phyloP scores from a whole-genome alignment of 1,140 invertebrate genomes.

The Tetranychus urticae region DNA sequence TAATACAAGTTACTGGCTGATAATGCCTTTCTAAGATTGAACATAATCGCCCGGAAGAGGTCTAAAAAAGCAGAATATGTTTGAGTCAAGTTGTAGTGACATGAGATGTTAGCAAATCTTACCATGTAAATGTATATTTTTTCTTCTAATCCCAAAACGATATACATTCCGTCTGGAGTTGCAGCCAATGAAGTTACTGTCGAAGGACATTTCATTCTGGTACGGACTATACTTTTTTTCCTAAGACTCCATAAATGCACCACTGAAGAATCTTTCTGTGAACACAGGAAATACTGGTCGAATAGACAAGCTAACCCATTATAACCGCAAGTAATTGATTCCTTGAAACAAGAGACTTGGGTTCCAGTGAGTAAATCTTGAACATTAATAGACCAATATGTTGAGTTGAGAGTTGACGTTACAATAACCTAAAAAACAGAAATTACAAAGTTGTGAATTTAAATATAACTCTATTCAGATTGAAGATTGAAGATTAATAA shows the following conservation, averaged over 20 bases:
- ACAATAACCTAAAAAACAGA: neutral
- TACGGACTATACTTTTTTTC: slow-evolving; percentile 15
- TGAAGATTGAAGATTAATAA: too few species aligned
- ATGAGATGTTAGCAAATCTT: neutral
- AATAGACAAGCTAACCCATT: slow-evolving; percentile 6
- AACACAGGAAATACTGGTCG: slow-evolving; percentile 2
- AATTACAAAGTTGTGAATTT: neutral
- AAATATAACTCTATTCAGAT: too few species aligned
- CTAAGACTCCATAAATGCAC: slow-evolving; percentile 6
- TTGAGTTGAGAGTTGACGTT: neutral
- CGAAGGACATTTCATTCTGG: slow-evolving; percentile 50
- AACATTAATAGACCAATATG: neutral
- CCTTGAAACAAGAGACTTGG: neutral
- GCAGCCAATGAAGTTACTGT: slow-evolving; percentile 39
- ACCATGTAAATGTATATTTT: slow-evolving; percentile 57
- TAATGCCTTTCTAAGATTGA: slow-evolving; percentile 46
- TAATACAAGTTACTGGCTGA: slow-evolving; percentile 44
- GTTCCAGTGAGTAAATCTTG: neutral
- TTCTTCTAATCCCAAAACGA: slow-evolving; percentile 47
- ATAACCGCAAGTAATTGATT: neutral
- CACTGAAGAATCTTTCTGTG: slow-evolving; percentile 3
- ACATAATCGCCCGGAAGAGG: slow-evolving; percentile 43
- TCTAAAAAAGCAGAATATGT: slow-evolving; percentile 18
- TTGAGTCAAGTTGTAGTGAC: neutral
- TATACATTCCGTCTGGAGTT: slow-evolving; percentile 38